phyloP scores from a whole-genome alignment of 2,113 vertebrate genomes.

The Pionites leucogaster region DNA sequence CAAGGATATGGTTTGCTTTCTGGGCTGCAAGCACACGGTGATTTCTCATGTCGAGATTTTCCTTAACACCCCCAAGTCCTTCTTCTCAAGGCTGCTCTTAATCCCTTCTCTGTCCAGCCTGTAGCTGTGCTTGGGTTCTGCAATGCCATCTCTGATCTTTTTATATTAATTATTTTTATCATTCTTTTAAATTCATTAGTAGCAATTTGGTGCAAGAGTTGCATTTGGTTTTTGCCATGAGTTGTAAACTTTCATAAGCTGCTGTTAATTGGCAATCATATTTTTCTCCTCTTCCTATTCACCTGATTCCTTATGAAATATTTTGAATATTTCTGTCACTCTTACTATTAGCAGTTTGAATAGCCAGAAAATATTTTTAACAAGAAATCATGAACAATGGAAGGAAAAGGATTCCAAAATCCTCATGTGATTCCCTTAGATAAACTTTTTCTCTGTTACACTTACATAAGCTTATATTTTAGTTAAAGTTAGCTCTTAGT shows the following conservation, averaged over 20 bases:
- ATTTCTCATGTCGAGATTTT: background rate
- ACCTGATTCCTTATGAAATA: background rate
- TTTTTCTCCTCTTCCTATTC: background rate
- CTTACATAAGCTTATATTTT: background rate
- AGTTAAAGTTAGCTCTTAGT: background rate
- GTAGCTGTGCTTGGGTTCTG: background rate
- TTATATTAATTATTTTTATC: background rate
- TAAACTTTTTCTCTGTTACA: background rate
- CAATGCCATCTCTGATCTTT: background rate
- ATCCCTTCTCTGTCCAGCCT: background rate
- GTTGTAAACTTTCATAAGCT: background rate
- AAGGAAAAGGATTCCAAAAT: accelerated
- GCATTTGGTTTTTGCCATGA: background rate
- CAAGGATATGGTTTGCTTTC: background rate
- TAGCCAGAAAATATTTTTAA: background rate
- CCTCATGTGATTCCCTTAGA: background rate
- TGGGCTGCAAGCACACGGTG: background rate
- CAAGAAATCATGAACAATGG: background rate
- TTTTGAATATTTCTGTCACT: background rate
- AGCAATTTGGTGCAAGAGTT: background rate
- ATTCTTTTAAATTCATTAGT: background rate
- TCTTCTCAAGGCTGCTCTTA: background rate
- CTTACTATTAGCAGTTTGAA: background rate
- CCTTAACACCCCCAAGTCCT: background rate
- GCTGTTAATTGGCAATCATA: background rate